Conservation (phyloP, 2,888 invertebrate species). For the Eupeodes latifasciatus region DNA sequence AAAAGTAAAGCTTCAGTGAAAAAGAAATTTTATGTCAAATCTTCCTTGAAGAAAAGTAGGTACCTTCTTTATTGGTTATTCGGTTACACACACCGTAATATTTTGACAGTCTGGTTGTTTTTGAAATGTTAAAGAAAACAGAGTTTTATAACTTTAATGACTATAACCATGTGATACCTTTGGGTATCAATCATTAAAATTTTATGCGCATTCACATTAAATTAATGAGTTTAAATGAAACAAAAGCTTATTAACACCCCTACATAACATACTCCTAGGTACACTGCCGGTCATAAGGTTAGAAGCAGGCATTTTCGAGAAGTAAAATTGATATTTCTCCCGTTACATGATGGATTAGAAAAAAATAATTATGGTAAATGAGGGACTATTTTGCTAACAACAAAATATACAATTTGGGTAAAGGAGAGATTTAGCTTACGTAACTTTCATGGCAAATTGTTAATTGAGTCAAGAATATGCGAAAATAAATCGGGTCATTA, state of each 20-base stretch:
- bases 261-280: too few relatives aligned
- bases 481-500: too few relatives aligned
- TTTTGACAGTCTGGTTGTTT: neutral
- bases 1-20: neutral
- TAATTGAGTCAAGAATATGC: too few relatives aligned
- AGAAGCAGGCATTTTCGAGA: too few relatives aligned
- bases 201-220: neutral
- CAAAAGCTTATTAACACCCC: neutral
- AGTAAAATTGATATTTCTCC: too few relatives aligned
- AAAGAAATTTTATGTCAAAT: constrained; percentile 10
- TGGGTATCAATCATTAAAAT: neutral
- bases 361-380: too few relatives aligned
- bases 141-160: constrained; percentile 1
- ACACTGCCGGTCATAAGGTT: too few relatives aligned
- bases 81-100: neutral
- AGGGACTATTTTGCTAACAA: too few relatives aligned
- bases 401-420: too few relatives aligned
- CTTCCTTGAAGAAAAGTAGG: neutral
- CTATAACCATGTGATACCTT: neutral
- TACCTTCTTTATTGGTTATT: constrained; percentile 6
- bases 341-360: too few relatives aligned
- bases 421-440: too few relatives aligned
- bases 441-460: too few relatives aligned
- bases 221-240: constrained; percentile 12
- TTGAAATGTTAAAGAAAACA: neutral